Evolutionary conservation across 2,113 vertebrate species (phyloP).

Genomic region (Spermophilus dauricus): DNA sequence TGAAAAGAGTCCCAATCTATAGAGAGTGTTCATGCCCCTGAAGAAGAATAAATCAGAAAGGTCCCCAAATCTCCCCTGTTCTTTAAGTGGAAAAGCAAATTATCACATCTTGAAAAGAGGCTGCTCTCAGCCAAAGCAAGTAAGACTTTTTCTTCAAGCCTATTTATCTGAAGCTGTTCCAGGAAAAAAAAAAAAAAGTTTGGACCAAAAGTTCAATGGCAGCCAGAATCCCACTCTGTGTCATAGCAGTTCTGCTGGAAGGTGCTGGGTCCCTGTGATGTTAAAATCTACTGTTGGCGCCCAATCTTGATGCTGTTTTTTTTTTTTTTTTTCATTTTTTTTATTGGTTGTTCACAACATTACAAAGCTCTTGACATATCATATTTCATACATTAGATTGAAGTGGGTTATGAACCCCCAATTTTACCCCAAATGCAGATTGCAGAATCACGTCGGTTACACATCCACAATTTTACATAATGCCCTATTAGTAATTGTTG

Average conservation of each 20-base stretch:
- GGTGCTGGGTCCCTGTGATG: conserved; percentile 43
- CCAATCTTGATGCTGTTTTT: conserved; percentile 88
- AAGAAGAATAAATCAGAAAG: conserved; percentile 66
- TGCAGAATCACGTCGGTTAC: no score
- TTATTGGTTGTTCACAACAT: no score
- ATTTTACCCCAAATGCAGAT: no score
- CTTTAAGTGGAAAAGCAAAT: conserved; percentile 69
- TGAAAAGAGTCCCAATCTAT: conserved; percentile 64
- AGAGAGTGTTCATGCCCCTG: conserved; percentile 61
- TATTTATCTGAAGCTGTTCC: conserved; percentile 71
- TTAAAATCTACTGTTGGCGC: conserved; percentile 79
- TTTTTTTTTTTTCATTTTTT: no score
- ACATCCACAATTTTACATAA: no score
- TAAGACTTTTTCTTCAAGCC: conserved; percentile 74
- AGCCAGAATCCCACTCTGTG: conserved; percentile 77
- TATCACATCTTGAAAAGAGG: conserved; percentile 70
- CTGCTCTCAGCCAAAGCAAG: conserved; percentile 58
- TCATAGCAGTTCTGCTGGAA: conserved; percentile 71
- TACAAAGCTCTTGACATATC: no score
- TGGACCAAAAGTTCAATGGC: conserved; percentile 78
- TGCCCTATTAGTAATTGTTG: no score
- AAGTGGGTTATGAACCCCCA: no score
- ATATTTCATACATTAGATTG: no score
- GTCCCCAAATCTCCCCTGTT: conserved; percentile 58
- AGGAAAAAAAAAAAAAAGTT: conserved; percentile 25